phyloP scores from a whole-genome alignment of 1,140 invertebrate species.

The Cyclina sinensis region DNA sequence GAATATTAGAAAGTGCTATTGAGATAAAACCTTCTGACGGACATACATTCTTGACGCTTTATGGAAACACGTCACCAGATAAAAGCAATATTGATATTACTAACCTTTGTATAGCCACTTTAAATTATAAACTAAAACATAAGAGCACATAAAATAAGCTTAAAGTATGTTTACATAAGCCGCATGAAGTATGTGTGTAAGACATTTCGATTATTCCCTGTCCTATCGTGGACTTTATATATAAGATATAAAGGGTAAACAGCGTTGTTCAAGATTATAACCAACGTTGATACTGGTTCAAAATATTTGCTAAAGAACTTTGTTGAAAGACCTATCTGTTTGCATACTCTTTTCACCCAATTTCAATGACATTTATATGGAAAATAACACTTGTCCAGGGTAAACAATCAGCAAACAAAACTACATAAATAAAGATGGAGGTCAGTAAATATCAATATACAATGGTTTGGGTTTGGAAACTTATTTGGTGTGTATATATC shows the following conservation, averaged over 20 bases:
- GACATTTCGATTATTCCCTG: not conserved
- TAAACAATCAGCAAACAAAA: not conserved
- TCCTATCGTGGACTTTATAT: not conserved
- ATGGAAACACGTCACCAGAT: not conserved
- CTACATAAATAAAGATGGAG: not conserved
- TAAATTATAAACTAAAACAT: slow-evolving; percentile 24
- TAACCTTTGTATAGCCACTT: slow-evolving; percentile 4
- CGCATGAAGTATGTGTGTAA: not conserved
- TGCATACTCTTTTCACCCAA: not conserved
- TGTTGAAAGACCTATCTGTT: slow-evolving; percentile 10
- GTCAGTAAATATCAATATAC: not conserved
- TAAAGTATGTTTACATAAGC: slow-evolving; percentile 6
- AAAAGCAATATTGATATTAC: not conserved
- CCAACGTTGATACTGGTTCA: slow-evolving; percentile 14
- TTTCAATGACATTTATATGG: slow-evolving; percentile 18
- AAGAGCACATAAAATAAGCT: not conserved
- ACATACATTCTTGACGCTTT: too few relatives aligned
- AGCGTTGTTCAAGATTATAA: slow-evolving; percentile 27
- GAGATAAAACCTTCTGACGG: too few relatives aligned
- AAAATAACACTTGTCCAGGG: not conserved
- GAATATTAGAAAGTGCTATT: too few relatives aligned
- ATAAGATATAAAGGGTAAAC: not conserved
- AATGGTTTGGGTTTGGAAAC: slow-evolving; percentile 6
- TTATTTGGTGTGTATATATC: not conserved
- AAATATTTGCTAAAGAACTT: slow-evolving; percentile 31